These are phyloP conservation scores for Lordiphosa fenestrarum DNA, from an alignment of 2,888 invertebrate species.

Conservation along the genomic window DNA sequence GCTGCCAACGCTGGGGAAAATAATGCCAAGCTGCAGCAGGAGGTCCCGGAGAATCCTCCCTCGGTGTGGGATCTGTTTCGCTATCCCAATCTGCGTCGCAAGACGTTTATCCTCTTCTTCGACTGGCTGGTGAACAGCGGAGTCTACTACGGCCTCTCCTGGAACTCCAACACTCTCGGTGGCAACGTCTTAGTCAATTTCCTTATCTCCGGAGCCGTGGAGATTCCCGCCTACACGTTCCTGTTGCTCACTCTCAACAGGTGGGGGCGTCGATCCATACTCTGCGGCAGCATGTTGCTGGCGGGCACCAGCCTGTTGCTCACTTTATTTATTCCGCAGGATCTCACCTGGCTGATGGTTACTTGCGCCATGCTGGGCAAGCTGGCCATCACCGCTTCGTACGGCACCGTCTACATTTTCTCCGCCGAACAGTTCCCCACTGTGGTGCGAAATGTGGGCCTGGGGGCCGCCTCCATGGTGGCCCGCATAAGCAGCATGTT, in stretches of 20 bases:
- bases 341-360: conserved; percentile 82
- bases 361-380: conserved; percentile 87
- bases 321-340: conserved; percentile 82
- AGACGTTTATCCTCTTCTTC: conserved; percentile 86
- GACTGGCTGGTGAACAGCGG: conserved; percentile 90
- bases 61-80: conserved; percentile 83
- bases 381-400: conserved; percentile 87
- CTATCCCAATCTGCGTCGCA: conserved; percentile 84
- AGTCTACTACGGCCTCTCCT: conserved; percentile 89
- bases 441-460: conserved; percentile 90
- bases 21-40: conserved; percentile 27
- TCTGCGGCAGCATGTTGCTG: conserved; percentile 86
- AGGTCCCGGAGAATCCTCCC: conserved; percentile 55
- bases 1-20: conserved; percentile 14
- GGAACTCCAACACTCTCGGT: conserved; percentile 87
- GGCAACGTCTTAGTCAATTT: conserved; percentile 88
- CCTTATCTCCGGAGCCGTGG: conserved; percentile 87
- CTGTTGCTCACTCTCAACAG: conserved; percentile 85
- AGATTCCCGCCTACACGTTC: conserved; percentile 87
- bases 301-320: conserved; percentile 83
- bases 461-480: conserved; percentile 92
- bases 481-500: conserved; percentile 87
- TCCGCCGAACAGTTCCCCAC: conserved; percentile 89
- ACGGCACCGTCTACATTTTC: conserved; percentile 87
- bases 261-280: conserved; percentile 86